Conservation (phyloP, 2,797 vertebrate species). For the Chloroceryle inda region DNA sequence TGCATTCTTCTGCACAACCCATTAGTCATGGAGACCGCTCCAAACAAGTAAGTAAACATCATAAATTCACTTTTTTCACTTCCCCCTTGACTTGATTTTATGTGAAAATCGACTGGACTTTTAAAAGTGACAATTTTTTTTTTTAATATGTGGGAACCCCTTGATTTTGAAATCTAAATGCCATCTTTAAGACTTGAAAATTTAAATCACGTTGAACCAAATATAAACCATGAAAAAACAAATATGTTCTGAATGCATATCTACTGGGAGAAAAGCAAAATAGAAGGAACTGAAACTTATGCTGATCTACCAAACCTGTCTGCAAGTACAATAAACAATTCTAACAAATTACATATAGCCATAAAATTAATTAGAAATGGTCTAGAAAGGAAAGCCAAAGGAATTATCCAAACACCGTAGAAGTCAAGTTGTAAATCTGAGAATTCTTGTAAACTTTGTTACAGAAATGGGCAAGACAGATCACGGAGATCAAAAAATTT, state of each 20-base stretch:
- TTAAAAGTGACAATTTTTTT: neutral
- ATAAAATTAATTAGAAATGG: neutral
- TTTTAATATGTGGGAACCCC: neutral
- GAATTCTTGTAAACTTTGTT: constrained; percentile 38
- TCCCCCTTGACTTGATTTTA: neutral
- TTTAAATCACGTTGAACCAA: neutral
- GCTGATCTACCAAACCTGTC: neutral
- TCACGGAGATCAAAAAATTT: constrained; percentile 53
- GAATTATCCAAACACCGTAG: neutral
- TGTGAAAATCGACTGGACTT: neutral
- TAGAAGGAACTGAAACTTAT: neutral
- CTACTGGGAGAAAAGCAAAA: neutral
- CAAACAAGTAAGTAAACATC: neutral
- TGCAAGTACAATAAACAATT: neutral
- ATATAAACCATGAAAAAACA: neutral
- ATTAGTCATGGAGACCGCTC: neutral
- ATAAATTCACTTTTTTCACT: neutral
- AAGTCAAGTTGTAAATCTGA: constrained; percentile 48
- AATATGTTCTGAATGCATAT: neutral
- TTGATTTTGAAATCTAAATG: neutral
- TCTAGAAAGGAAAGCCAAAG: constrained; percentile 28
- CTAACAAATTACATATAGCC: neutral
- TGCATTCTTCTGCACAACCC: neutral
- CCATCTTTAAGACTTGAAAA: neutral
- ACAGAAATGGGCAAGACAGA: constrained; percentile 45